phyloP scores from a whole-genome alignment of 1,140 invertebrate species.

The Ptiloglossa arizonensis region DNA sequence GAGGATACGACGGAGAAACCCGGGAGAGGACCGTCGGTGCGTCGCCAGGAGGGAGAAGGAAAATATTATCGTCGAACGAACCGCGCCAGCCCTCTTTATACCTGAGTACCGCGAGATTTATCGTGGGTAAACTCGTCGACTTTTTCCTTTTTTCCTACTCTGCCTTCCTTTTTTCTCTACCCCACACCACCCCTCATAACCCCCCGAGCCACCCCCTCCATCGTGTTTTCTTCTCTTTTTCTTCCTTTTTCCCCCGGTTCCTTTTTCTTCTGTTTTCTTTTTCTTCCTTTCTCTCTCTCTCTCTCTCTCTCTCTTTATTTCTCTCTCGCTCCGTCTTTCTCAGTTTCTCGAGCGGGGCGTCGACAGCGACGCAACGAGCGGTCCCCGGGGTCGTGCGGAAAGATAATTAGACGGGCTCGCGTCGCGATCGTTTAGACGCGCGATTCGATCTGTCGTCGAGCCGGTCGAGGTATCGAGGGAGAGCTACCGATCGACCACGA shows the following conservation, averaged over 20 bases:
- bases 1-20: slow-evolving; percentile 24
- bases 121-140: slow-evolving; percentile 53
- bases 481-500: background rate
- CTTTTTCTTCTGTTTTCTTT: background rate
- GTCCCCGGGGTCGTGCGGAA: slow-evolving; percentile 28
- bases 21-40: background rate
- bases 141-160: slow-evolving; percentile 19
- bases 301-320: no score
- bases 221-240: no score
- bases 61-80: slow-evolving; percentile 59
- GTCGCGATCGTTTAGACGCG: slow-evolving; percentile 16
- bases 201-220: no score
- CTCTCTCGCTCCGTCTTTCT: no score
- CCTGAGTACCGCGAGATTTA: slow-evolving; percentile 64
- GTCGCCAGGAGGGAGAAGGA: slow-evolving; percentile 4
- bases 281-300: background rate
- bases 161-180: no score
- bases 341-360: slow-evolving; percentile 8
- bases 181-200: no score
- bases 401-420: slow-evolving; percentile 50
- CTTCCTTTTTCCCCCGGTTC: no score
- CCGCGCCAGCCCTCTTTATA: slow-evolving; percentile 54
- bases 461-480: background rate
- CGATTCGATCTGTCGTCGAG: slow-evolving; percentile 17
- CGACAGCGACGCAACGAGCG: slow-evolving; percentile 21